Percentiles rank a stretch among this genome's conserved stretches.
Conservation (phyloP, 2,797 vertebrate genomes). For the Urocyon cinereoargenteus region DNA sequence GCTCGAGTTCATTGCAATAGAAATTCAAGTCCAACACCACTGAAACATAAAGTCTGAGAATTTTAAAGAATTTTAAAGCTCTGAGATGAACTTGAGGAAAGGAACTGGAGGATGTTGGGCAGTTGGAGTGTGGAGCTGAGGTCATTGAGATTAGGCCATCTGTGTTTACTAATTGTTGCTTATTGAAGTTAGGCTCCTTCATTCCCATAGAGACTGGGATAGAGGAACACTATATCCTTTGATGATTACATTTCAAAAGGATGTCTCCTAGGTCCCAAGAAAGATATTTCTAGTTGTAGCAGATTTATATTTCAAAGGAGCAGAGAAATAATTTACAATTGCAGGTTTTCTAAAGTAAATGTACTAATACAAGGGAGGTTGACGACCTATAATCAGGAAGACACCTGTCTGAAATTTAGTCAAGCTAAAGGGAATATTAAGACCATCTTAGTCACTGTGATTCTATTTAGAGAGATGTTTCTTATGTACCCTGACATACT, state of each 20-base stretch:
- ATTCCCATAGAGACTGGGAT: not conserved
- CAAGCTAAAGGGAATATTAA: not conserved
- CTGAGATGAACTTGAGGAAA: not conserved
- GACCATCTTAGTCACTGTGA: not conserved
- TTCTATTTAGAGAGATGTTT: not conserved
- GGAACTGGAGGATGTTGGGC: not conserved
- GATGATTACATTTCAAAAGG: not conserved
- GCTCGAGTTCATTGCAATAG: not conserved
- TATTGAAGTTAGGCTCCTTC: not conserved
- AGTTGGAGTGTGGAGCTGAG: not conserved
- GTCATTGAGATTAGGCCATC: not conserved
- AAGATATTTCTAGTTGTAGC: constrained; percentile 30
- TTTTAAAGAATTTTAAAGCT: not conserved
- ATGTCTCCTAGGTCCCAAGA: not conserved
- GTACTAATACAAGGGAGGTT: not conserved
- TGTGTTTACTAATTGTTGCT: not conserved
- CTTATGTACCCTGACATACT: not conserved
- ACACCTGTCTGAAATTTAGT: not conserved
- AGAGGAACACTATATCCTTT: not conserved
- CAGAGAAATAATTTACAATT: not conserved
- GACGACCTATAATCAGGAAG: not conserved
- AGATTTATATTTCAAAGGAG: not conserved
- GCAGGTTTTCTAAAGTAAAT: constrained; percentile 3
- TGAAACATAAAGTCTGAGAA: not conserved
- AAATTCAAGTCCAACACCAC: not conserved